Evolutionary conservation across 2,113 vertebrate genomes (phyloP), one percentile per base, ranked within the genome.

Genomic region (Alosa alosa): DNA sequence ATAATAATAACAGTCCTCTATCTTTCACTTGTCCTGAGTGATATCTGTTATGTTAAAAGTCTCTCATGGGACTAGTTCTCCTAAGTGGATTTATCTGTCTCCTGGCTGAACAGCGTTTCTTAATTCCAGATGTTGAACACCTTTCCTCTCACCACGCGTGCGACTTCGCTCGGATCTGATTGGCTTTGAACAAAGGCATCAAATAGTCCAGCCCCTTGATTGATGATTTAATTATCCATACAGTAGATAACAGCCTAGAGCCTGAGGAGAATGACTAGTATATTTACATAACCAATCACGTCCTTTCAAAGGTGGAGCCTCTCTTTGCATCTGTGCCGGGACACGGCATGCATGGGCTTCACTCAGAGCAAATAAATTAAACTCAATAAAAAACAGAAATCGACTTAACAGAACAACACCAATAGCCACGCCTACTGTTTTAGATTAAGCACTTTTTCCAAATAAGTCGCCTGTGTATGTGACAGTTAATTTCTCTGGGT

Each of bases 141-240:
- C 96, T 96, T 95, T 95, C 93, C 95, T 95, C 96, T 95, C 94
- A 95, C 94, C 94, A 94, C 94, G 94, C 94, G 93, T 95, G 93
- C 94, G 18, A 81, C 55, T 87, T 86, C 86, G n/a, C 88, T 83
- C 93, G 91, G 94, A 93, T 96, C 95, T 95, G 96, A 96, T 97
- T 96, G 94, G 94, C 94, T 96, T 96, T 95, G 93, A 94, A 96
- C 94, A 96, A 95, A 95, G 94, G 94, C 95, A 96, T 96, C 95
- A 96, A 95, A 94, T 96, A 96, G 95, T 95, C 96, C 96, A 95
- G 95, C 95, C 95, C 85, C 96, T 96, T 97, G 97, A 98, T 96
- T 98, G 97, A 99, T 98, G 97, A 97, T 99, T 99, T 98, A 97
- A 98, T 99, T 98, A 98, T 96, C 96, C 96, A 96, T 96, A 96